Percentiles rank a stretch among this genome's conserved stretches.
These are phyloP conservation scores for Anomalospiza imberbis DNA, from an alignment of 2,797 vertebrate species.

Conservation along the genomic window DNA sequence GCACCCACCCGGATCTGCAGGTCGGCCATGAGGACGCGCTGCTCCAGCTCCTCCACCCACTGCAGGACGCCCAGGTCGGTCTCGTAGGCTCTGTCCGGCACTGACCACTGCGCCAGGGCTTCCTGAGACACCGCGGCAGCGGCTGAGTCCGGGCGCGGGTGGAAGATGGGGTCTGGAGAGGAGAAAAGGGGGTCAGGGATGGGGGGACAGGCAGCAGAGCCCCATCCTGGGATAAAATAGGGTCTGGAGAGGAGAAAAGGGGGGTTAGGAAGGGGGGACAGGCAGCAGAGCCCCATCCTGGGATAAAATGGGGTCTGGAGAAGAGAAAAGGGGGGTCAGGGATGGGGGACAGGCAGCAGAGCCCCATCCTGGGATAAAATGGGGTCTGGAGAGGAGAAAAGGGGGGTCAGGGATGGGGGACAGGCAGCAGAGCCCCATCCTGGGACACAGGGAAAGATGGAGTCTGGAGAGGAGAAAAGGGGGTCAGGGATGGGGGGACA, in stretches of 20 bases:
- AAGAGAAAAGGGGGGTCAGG: too few species aligned
- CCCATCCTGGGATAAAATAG: rapidly evolving
- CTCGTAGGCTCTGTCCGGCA: constrained; percentile 83
- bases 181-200: background rate
- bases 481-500: too few species aligned
- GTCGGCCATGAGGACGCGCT: constrained; percentile 86
- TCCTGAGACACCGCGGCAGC: constrained; percentile 72
- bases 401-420: too few species aligned
- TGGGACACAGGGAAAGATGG: background rate
- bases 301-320: too few species aligned
- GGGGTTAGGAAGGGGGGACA: background rate
- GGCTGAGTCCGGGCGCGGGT: constrained; percentile 66
- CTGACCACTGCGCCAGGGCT: constrained; percentile 81
- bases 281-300: too few species aligned
- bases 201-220: background rate
- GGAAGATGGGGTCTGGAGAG: constrained; percentile 84
- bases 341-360: too few species aligned
- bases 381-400: too few species aligned
- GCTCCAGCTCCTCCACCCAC: constrained; percentile 94
- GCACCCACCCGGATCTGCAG: constrained; percentile 87
- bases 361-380: background rate
- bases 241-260: too few species aligned
- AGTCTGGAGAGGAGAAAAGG: background rate
- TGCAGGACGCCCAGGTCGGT: constrained; percentile 84
- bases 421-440: too few species aligned